A percentile compares a stretch with the other conserved stretches of the same genome.
Evolutionary conservation across 1,140 invertebrate species (phyloP).

Genomic region (Macrobrachium rosenbergii): DNA sequence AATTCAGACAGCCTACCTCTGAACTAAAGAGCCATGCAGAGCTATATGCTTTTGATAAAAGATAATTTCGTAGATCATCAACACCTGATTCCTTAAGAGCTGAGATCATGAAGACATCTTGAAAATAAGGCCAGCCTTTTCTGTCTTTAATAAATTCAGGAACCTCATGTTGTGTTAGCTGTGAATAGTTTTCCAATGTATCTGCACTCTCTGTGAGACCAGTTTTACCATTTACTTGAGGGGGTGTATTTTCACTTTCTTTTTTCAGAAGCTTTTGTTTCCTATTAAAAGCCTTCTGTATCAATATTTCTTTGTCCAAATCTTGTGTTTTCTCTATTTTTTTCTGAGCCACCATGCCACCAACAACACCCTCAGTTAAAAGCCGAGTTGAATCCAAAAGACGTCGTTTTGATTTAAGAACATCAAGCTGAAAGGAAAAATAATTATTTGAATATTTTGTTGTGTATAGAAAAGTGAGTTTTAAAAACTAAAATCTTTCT

Average conservation of each 20-base stretch:
- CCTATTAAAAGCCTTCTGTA: neutral
- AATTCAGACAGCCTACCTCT: neutral
- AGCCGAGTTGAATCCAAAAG: constrained; percentile 79
- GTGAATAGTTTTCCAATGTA: constrained; percentile 33
- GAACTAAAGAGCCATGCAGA: constrained; percentile 53
- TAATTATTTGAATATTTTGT: neutral
- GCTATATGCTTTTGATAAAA: constrained; percentile 36
- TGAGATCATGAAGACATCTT: constrained; percentile 90
- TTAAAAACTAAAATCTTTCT: too few relatives aligned
- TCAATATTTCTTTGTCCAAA: constrained; percentile 16
- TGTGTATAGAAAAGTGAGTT: neutral
- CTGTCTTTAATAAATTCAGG: constrained; percentile 66
- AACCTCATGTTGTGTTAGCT: constrained; percentile 61
- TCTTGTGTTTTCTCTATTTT: neutral
- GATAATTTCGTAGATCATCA: constrained; percentile 79
- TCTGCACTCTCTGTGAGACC: neutral
- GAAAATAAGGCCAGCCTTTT: constrained; percentile 82
- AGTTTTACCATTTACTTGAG: neutral
- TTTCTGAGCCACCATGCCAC: constrained; percentile 58
- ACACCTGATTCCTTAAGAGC: constrained; percentile 85
- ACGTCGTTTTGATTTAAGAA: constrained; percentile 81
- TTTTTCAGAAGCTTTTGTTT: neutral
- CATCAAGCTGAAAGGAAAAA: constrained; percentile 79
- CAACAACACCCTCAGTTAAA: constrained; percentile 77
- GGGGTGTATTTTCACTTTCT: neutral